Conservation (phyloP, 2,797 vertebrate species). For the Hippocampus kuda region DNA sequence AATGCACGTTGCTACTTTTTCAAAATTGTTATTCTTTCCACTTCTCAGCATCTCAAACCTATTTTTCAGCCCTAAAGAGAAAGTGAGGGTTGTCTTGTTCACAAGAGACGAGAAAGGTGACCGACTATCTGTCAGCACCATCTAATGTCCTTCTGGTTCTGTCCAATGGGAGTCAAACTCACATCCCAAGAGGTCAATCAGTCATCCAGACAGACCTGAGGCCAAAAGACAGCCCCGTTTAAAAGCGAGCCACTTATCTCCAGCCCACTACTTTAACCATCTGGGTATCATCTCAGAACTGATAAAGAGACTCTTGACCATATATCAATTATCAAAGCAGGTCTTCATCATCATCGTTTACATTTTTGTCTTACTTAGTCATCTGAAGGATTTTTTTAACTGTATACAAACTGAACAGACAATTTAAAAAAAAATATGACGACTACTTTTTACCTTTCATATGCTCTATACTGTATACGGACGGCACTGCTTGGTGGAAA, state of each 20-base stretch:
- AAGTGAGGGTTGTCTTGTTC: conserved; percentile 38
- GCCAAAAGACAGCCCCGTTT: conserved; percentile 21
- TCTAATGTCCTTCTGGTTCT: conserved; percentile 32
- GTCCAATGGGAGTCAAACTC: conserved; percentile 34
- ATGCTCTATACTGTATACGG: no score
- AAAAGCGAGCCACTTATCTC: conserved; percentile 21
- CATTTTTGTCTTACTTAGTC: conserved; percentile 1
- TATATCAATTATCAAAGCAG: not conserved
- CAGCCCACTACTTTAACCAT: conserved; percentile 22
- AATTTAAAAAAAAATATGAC: not conserved
- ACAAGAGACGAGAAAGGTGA: conserved; percentile 40
- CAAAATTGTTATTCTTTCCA: not conserved
- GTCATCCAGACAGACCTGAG: conserved; percentile 36
- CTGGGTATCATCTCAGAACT: conserved; percentile 12
- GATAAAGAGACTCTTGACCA: not conserved
- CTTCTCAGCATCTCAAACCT: conserved; percentile 1
- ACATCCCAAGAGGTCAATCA: conserved; percentile 48
- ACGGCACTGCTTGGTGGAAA: not conserved
- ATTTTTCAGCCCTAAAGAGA: conserved; percentile 30
- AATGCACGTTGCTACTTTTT: conserved; percentile 13
- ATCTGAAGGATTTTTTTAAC: not conserved
- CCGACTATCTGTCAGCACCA: conserved; percentile 40
- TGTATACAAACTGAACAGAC: not conserved
- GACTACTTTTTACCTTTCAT: not conserved
- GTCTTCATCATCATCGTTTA: conserved; percentile 4